Percentiles rank a stretch among this genome's conserved stretches.
phyloP scores from a whole-genome alignment of 2,113 vertebrate genomes.

The Passerina amoena region DNA sequence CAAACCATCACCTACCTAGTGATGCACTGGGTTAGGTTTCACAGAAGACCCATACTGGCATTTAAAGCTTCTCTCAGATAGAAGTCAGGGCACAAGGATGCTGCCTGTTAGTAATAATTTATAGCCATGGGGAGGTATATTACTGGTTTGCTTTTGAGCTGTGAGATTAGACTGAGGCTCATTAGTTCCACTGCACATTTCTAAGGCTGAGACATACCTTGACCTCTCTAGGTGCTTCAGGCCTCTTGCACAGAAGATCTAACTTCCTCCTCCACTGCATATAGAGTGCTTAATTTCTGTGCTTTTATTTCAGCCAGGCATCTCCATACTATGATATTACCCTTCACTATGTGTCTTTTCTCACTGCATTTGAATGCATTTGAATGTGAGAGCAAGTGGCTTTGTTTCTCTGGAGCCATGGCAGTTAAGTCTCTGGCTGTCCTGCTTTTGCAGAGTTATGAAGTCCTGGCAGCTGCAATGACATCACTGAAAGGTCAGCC shows the following conservation, averaged over 20 bases:
- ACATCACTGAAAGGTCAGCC: constrained; percentile 85
- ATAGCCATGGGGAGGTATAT: not conserved
- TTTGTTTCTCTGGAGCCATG: not conserved
- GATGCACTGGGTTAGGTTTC: not conserved
- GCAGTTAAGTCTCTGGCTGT: not conserved
- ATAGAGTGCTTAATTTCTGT: not conserved
- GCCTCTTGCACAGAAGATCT: not conserved
- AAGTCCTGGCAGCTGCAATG: constrained; percentile 85
- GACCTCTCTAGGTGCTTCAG: not conserved
- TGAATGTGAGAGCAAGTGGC: not conserved
- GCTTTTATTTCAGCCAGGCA: not conserved
- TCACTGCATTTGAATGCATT: not conserved
- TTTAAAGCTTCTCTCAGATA: not conserved
- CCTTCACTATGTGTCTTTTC: not conserved
- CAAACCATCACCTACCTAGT: not conserved
- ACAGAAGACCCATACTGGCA: not conserved
- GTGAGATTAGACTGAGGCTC: not conserved
- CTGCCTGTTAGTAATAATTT: not conserved
- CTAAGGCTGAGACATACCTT: not conserved
- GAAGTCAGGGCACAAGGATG: not conserved
- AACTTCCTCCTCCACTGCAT: not conserved
- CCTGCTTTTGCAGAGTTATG: constrained; percentile 82
- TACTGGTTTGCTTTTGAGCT: not conserved
- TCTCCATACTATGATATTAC: not conserved
- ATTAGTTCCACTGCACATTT: not conserved